phyloP scores from a whole-genome alignment of 2,888 invertebrate genomes.

The Hypolimnas misippus region DNA sequence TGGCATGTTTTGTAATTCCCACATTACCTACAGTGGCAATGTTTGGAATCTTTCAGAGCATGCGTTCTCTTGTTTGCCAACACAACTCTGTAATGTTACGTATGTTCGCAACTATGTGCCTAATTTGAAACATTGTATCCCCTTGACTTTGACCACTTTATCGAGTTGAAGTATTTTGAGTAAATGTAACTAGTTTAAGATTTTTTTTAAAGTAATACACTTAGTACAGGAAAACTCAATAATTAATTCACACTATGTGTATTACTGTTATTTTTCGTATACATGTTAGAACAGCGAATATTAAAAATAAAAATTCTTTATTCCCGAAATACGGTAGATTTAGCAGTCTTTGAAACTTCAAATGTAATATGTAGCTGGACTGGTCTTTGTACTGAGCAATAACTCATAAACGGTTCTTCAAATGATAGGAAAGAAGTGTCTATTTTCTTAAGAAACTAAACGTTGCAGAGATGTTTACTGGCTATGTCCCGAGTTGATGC shows the following conservation, averaged over 20 bases:
- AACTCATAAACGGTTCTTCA: conserved; percentile 64
- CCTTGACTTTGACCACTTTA: conserved; percentile 42
- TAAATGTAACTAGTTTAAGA: conserved; percentile 7
- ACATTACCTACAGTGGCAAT: conserved; percentile 43
- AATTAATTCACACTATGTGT: not conserved
- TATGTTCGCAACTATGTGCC: conserved; percentile 44
- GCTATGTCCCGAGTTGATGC: conserved; percentile 59
- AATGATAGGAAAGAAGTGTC: conserved; percentile 56
- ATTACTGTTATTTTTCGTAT: not conserved
- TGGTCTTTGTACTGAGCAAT: conserved; percentile 51
- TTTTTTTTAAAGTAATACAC: not conserved
- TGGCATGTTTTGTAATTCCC: conserved; percentile 7
- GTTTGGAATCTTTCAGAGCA: conserved; percentile 62
- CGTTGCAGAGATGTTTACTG: conserved; percentile 57
- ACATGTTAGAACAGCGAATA: not conserved
- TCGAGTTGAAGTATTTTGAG: conserved; percentile 19
- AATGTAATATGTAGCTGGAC: conserved; percentile 45
- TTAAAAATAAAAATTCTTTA: not conserved
- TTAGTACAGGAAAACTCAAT: not conserved
- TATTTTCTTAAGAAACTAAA: conserved; percentile 61
- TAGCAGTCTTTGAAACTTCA: conserved; percentile 60
- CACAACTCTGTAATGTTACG: conserved; percentile 42
- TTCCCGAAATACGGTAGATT: not conserved
- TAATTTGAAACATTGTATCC: conserved; percentile 34
- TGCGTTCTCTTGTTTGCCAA: conserved; percentile 40